A percentile compares a stretch with the other conserved stretches of the same genome.
These are phyloP conservation scores for Herpailurus yagouaroundi DNA, from an alignment of 2,113 vertebrate species.

Conservation along the genomic window DNA sequence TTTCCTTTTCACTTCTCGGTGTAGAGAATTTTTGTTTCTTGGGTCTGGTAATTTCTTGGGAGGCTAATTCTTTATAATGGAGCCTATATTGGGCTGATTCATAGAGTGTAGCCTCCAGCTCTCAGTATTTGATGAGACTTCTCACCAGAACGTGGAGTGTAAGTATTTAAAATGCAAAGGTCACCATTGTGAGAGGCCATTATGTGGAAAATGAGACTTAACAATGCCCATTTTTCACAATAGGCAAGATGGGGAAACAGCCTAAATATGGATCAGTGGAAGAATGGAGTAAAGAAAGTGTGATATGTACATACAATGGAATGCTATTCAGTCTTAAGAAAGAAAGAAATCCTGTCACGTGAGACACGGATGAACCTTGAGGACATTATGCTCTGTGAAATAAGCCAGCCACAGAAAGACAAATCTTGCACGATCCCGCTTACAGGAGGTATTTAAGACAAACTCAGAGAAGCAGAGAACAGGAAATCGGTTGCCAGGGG, in stretches of 20 bases:
- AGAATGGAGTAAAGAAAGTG: background rate
- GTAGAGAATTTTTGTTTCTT: background rate
- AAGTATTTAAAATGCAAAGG: slow-evolving; percentile 26
- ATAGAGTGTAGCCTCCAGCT: background rate
- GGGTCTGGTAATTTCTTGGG: background rate
- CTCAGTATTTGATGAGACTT: background rate
- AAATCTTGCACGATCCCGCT: background rate
- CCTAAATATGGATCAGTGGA: background rate
- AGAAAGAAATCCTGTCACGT: background rate
- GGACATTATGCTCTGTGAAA: background rate
- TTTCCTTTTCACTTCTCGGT: background rate
- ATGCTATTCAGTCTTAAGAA: background rate
- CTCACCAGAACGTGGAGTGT: background rate
- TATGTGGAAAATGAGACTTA: background rate
- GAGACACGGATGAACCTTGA: background rate
- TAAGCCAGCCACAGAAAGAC: background rate
- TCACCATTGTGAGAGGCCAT: background rate
- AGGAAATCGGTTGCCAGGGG: background rate
- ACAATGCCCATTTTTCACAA: background rate
- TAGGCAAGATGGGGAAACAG: background rate
- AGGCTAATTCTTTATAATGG: background rate
- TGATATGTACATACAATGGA: background rate
- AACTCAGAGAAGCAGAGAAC: background rate
- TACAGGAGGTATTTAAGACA: background rate
- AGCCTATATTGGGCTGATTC: background rate